A percentile compares a stretch with the other conserved stretches of the same genome.
Conservation (phyloP, 2,113 vertebrate genomes). For the Anseranas semipalmata region DNA sequence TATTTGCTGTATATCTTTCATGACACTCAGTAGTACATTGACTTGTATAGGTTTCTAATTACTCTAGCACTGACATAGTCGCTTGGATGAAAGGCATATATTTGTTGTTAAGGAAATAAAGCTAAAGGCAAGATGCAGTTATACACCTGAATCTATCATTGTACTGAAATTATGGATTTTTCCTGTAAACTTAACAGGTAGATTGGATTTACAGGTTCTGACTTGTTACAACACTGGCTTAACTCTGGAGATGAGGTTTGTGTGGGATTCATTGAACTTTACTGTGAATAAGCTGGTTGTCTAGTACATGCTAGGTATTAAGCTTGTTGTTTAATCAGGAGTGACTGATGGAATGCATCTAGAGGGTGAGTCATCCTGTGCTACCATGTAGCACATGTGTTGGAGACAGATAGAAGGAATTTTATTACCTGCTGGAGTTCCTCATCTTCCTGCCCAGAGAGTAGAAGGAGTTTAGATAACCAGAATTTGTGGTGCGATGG, state of each 20-base stretch:
- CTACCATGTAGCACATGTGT: too few species aligned
- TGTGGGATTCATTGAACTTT: rapidly evolving
- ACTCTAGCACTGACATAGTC: neutral
- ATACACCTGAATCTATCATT: neutral
- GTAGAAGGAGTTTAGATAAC: neutral
- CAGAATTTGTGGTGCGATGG: neutral
- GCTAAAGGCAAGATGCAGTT: neutral
- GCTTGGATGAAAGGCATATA: neutral
- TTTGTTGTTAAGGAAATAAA: neutral
- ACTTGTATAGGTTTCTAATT: neutral
- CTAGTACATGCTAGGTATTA: rapidly evolving
- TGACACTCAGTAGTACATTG: too few species aligned
- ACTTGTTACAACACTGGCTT: neutral
- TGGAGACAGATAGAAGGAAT: neutral
- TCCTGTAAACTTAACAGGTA: neutral
- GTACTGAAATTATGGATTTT: neutral
- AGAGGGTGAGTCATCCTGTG: neutral
- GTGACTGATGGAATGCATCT: rapidly evolving
- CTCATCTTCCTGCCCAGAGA: neutral
- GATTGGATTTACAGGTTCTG: neutral
- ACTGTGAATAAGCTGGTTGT: rapidly evolving
- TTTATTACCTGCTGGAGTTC: neutral
- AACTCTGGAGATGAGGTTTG: neutral
- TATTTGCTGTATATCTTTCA: neutral
- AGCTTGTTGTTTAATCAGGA: neutral